phyloP scores from a whole-genome alignment of 1,140 invertebrate species.

The Saccostrea cuccullata region DNA sequence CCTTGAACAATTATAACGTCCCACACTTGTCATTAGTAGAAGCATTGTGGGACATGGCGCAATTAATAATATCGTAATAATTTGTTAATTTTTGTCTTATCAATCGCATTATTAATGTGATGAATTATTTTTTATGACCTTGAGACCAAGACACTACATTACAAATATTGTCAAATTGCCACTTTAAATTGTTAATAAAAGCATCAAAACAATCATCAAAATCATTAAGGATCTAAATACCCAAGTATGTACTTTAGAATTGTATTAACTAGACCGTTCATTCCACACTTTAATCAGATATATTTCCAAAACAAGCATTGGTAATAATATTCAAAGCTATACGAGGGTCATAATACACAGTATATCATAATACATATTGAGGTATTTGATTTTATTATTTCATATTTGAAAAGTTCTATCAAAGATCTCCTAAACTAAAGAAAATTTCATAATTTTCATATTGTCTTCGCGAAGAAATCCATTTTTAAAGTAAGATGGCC shows the following conservation, averaged over 20 bases:
- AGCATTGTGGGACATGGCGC: not conserved
- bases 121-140: not conserved
- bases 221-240: not conserved
- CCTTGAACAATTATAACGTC: not conserved
- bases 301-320: not conserved
- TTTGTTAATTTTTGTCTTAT: not conserved
- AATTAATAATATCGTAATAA: not conserved
- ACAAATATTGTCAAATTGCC: not conserved
- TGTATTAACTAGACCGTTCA: not conserved
- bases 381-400: no score
- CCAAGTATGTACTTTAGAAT: not conserved
- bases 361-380: no score
- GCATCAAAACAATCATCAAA: not conserved
- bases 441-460: no score
- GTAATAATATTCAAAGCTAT: not conserved
- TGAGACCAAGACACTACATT: not conserved
- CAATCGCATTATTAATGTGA: not conserved
- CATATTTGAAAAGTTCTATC: no score
- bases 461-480: no score
- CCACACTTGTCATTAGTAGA: not conserved
- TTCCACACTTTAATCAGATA: not conserved
- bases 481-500: no score
- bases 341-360: no score
- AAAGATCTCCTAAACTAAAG: no score
- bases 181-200: not conserved